Percentiles rank a stretch among this genome's conserved stretches.
phyloP scores from a whole-genome alignment of 2,888 invertebrate genomes.

The Celastrina argiolus region DNA sequence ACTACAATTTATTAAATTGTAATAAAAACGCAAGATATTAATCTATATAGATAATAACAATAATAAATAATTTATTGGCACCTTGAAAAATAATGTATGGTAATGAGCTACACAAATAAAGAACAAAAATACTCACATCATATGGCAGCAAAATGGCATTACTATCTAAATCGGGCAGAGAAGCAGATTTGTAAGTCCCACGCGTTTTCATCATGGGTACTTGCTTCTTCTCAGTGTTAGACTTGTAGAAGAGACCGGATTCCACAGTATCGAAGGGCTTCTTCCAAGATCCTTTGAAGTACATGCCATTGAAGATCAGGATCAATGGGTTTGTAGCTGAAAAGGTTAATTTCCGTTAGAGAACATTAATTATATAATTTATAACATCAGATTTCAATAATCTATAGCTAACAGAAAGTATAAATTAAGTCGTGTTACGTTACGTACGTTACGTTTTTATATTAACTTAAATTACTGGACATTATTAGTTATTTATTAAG shows the following conservation, averaged over 20 bases:
- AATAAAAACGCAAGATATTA: too few species aligned
- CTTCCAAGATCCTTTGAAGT: slow-evolving; percentile 88
- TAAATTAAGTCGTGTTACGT: too few species aligned
- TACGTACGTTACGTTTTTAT: too few species aligned
- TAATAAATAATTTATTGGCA: too few species aligned
- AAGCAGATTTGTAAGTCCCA: slow-evolving; percentile 79
- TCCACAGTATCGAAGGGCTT: slow-evolving; percentile 78
- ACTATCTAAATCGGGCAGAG: slow-evolving; percentile 80
- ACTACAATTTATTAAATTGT: too few species aligned
- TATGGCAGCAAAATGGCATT: slow-evolving; percentile 86
- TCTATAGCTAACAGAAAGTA: neutral
- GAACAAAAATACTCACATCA: slow-evolving; percentile 78
- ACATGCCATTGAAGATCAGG: slow-evolving; percentile 86
- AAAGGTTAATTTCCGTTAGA: slow-evolving; percentile 32
- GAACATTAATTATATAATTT: too few species aligned
- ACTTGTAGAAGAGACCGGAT: slow-evolving; percentile 80
- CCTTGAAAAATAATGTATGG: too few species aligned
- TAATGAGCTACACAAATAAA: too few species aligned
- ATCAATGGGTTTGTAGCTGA: slow-evolving; percentile 77
- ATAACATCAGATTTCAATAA: too few species aligned
- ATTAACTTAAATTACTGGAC: too few species aligned
- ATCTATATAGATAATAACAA: too few species aligned
- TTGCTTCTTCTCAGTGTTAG: slow-evolving; percentile 77
- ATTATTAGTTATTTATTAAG: too few species aligned
- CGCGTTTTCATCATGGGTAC: slow-evolving; percentile 83